Conservation (phyloP, 2,113 vertebrate species). For the Neodon shergylaensis region DNA sequence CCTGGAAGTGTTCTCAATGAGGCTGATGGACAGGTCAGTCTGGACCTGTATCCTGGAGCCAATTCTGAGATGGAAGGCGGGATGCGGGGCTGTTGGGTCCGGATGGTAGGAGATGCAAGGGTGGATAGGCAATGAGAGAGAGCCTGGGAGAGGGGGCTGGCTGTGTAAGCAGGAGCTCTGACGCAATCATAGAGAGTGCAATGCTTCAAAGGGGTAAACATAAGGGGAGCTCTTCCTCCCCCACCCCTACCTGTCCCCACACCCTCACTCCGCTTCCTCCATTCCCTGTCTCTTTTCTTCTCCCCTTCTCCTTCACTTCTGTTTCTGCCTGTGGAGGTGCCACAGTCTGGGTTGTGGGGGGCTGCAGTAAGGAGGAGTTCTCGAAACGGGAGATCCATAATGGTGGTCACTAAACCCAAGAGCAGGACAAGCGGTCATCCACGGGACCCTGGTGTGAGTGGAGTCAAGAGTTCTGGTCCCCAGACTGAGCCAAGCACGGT, state of each 20-base stretch:
- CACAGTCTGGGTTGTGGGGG: background rate
- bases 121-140: no score
- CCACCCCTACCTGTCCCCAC: background rate
- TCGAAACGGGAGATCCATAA: background rate
- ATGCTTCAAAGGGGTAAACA: background rate
- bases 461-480: background rate
- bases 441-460: background rate
- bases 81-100: accelerated
- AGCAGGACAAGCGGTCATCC: accelerated
- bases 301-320: background rate
- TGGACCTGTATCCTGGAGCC: background rate
- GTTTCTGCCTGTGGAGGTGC: background rate
- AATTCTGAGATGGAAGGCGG: background rate
- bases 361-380: no score
- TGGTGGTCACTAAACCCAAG: background rate
- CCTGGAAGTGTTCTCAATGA: background rate
- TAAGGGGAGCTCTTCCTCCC: background rate
- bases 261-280: background rate
- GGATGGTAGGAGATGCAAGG: background rate
- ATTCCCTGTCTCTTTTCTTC: background rate
- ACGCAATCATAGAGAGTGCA: accelerated
- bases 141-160: background rate
- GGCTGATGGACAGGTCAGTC: background rate
- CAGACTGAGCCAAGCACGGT: background rate
- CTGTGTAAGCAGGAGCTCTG: background rate